Evolutionary conservation across 2,797 vertebrate species (phyloP).

Genomic region (Pangasius larnaudii): DNA sequence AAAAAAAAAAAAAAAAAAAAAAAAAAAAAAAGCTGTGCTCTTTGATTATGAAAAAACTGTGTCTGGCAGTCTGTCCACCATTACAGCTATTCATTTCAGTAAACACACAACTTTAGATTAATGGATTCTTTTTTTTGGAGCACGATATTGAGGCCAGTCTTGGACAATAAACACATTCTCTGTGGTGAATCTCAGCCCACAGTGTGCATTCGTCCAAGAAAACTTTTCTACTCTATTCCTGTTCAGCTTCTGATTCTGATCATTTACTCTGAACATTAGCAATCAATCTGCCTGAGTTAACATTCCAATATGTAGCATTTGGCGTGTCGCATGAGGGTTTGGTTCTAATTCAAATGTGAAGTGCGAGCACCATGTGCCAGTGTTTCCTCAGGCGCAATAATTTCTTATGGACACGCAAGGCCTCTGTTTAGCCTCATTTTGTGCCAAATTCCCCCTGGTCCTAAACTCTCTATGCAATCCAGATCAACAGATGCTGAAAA

Average conservation of each 20-base stretch:
- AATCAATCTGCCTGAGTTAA: slow-evolving; percentile 21
- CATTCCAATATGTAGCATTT: slow-evolving; percentile 14
- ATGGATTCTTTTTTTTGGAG: not conserved
- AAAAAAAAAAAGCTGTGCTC: not conserved
- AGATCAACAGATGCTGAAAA: slow-evolving; percentile 38
- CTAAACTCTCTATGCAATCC: not conserved
- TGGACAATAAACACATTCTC: not conserved
- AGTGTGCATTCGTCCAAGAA: not conserved
- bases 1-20: too few relatives aligned
- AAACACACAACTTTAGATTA: slow-evolving; percentile 19
- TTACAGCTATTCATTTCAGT: slow-evolving; percentile 12
- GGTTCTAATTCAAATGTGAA: slow-evolving; percentile 24
- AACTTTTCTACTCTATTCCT: slow-evolving; percentile 4
- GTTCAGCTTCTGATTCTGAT: slow-evolving; percentile 10
- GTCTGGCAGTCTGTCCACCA: slow-evolving; percentile 2
- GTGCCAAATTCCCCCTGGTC: slow-evolving; percentile 7
- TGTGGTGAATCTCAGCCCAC: not conserved
- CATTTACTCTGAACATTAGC: slow-evolving; percentile 5
- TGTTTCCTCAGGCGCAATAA: slow-evolving; percentile 34
- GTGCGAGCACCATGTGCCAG: slow-evolving; percentile 19
- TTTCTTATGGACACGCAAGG: slow-evolving; percentile 19
- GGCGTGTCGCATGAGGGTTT: slow-evolving; percentile 1
- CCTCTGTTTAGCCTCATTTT: slow-evolving; percentile 28
- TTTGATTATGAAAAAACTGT: slow-evolving; percentile 5
- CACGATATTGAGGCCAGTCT: not conserved